These are phyloP conservation scores for Hydropotes inermis DNA, from an alignment of 2,113 vertebrate species.

Conservation along the genomic window DNA sequence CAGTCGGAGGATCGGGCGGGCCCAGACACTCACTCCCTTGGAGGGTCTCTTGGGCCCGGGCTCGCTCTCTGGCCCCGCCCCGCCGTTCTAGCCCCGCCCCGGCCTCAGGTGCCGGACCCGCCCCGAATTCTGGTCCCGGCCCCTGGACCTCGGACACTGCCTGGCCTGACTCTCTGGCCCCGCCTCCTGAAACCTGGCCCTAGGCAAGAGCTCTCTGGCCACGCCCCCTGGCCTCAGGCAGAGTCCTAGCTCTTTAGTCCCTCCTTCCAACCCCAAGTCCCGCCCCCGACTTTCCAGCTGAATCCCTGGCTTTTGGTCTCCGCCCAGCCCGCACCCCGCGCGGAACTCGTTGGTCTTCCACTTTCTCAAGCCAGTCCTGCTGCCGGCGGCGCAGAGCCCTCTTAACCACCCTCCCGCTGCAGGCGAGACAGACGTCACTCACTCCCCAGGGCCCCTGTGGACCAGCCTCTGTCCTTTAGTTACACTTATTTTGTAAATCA, in stretches of 20 bases:
- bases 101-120: not conserved
- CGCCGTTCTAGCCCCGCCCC: not conserved
- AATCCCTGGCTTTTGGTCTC: not conserved
- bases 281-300: not conserved
- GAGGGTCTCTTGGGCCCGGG: not conserved
- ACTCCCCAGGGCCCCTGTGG: not conserved
- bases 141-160: no score
- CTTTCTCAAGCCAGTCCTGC: not conserved
- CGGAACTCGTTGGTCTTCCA: not conserved
- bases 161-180: not conserved
- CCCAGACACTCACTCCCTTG: not conserved
- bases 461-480: not conserved
- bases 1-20: not conserved
- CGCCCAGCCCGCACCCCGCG: fast-evolving
- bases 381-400: not conserved
- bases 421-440: not conserved
- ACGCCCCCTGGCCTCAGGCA: not conserved
- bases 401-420: not conserved
- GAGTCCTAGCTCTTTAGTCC: not conserved
- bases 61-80: not conserved
- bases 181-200: not conserved
- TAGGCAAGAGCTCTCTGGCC: not conserved
- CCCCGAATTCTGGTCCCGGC: not conserved
- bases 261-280: not conserved
- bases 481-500: not conserved